These are phyloP conservation scores for Clepsis dumicolana DNA, from an alignment of 2,888 invertebrate genomes.

Conservation along the genomic window DNA sequence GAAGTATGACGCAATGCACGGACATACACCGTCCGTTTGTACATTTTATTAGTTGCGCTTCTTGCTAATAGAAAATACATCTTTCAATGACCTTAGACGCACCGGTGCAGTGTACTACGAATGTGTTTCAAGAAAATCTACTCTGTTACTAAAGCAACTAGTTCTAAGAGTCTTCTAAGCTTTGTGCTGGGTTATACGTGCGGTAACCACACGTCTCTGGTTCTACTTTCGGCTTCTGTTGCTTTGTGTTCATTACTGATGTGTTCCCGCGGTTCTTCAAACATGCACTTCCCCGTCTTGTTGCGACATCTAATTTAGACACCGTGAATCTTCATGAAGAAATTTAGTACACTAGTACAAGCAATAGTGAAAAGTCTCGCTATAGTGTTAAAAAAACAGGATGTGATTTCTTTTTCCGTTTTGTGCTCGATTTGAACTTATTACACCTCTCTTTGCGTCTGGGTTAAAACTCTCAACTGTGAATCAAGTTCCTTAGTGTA, in stretches of 20 bases:
- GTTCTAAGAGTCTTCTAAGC: not conserved
- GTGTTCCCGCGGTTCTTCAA: conserved; percentile 32
- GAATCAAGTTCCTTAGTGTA: too few species aligned
- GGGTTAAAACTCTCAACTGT: too few species aligned
- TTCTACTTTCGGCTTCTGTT: conserved; percentile 40
- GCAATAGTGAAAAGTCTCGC: too few species aligned
- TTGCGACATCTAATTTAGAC: conserved; percentile 24
- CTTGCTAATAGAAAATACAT: conserved; percentile 41
- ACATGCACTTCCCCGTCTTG: conserved; percentile 20
- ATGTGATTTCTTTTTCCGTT: too few species aligned
- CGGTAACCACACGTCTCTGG: conserved; percentile 11
- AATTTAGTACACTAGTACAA: too few species aligned
- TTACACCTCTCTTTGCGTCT: too few species aligned
- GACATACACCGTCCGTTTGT: conserved; percentile 33
- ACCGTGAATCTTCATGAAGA: not conserved
- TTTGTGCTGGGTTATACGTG: not conserved
- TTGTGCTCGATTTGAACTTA: too few species aligned
- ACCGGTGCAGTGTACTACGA: conserved; percentile 16
- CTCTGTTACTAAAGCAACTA: conserved; percentile 18
- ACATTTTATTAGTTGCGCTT: conserved; percentile 38
- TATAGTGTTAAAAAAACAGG: too few species aligned
- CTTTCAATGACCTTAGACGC: conserved; percentile 43
- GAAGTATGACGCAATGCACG: conserved; percentile 43
- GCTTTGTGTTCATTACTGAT: conserved; percentile 30
- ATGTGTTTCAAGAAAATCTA: not conserved